Evolutionary conservation across 2,888 invertebrate species (phyloP), one percentile per base, ranked within the genome.

Genomic region (Drosophila seclusa): DNA sequence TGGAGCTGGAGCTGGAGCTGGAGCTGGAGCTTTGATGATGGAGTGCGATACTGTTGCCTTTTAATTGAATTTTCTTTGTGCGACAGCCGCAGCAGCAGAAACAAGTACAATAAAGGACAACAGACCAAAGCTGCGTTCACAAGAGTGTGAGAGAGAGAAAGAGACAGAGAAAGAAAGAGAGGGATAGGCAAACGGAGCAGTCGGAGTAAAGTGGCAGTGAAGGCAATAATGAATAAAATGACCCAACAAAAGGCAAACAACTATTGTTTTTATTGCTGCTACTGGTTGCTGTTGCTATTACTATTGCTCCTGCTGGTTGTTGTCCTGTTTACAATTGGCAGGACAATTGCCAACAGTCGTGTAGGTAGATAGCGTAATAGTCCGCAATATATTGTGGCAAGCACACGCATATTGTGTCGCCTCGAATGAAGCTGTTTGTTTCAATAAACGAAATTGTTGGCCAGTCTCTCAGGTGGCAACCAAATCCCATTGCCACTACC

Each of bases 11-110:
- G n/a, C n/a, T n/a, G 45, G 45, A 67, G 45, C 45, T 48, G 32
- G 36, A 69, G 69, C 36, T 50, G 74, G 49, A 66, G 83, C 90
- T 80, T 83, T 84, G 90, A 91, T 91, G 89, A 90, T 89, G 80
- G 77, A 86, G 85, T 88, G 89, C 89, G 87, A 85, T 87, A 91
- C 91, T 91, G 91, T 92, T 91, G 91, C 87, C 85, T 87, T 91
- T 92, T 91, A 91, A 91, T 91, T 91, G 91, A 91, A 92, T 87
- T 91, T 91, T 91, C 92, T 88, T 91, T 90, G 81, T 89, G 78
- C 68, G 75, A 70, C 86, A 76, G 60, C 71, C 55, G 29, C 63
- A 60, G 18, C 63, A 54, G 24, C 61, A 58, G 73, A 73, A 77
- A 76, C 73, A 78, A 90, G 74, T 66, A 78, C 72, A 75, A 83